A percentile compares a stretch with the other conserved stretches of the same genome.
Evolutionary conservation across 2,888 invertebrate species (phyloP).

Genomic region (Cantharis flavilabris): DNA sequence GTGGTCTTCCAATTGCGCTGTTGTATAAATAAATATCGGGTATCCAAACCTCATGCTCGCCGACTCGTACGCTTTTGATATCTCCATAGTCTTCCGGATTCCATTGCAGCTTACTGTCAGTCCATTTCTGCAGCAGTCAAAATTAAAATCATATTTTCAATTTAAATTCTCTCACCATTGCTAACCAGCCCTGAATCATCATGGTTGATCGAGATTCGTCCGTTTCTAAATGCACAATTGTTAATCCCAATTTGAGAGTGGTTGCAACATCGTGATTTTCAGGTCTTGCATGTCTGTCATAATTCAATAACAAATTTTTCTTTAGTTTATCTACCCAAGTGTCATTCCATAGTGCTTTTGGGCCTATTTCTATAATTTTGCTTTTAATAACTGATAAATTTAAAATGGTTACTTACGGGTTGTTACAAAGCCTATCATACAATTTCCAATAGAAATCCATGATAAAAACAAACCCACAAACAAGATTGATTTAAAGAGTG

Average conservation of each 20-base stretch:
- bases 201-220: constrained; percentile 68
- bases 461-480: not conserved
- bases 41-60: constrained; percentile 76
- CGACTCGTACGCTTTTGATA: constrained; percentile 63
- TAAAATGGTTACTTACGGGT: constrained; percentile 12
- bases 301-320: constrained; percentile 62
- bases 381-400: not conserved
- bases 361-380: constrained; percentile 43
- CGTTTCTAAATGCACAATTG: constrained; percentile 67
- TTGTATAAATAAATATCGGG: constrained; percentile 79
- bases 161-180: constrained; percentile 60
- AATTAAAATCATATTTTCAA: not conserved
- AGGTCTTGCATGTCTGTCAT: constrained; percentile 61
- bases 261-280: constrained; percentile 59
- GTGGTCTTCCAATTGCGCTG: constrained; percentile 57
- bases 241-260: constrained; percentile 60
- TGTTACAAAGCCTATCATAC: constrained; percentile 8
- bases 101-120: constrained; percentile 74
- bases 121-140: constrained; percentile 64
- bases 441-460: not conserved
- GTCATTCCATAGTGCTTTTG: constrained; percentile 59
- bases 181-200: constrained; percentile 63
- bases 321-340: constrained; percentile 62
- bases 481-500: not conserved
- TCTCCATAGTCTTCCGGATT: constrained; percentile 69